Conservation (phyloP, 2,888 invertebrate species). For the Eugnorisma glareosa region DNA sequence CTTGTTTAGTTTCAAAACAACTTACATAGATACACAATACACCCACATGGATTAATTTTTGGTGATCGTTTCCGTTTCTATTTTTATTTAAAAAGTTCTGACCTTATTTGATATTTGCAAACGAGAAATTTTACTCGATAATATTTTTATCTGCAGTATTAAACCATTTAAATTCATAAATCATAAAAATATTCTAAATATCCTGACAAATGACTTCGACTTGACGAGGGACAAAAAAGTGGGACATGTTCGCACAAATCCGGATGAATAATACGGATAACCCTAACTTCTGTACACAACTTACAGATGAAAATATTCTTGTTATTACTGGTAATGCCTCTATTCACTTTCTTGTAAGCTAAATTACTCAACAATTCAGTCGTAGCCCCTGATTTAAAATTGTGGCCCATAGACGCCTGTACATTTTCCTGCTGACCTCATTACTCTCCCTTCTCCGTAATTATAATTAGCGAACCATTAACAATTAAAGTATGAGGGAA, state of each 20-base stretch:
- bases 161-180: not conserved
- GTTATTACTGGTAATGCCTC: not conserved
- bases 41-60: not conserved
- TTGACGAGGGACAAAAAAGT: not conserved
- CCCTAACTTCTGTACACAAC: not conserved
- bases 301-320: not conserved
- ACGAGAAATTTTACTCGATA: not conserved
- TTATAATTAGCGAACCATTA: conserved; percentile 28
- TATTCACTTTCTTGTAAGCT: too few species aligned
- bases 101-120: not conserved
- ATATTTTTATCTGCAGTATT: not conserved
- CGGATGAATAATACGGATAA: not conserved
- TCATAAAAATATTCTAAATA: not conserved
- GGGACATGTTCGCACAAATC: not conserved
- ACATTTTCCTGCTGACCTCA: conserved; percentile 26
- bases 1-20: conserved; percentile 19
- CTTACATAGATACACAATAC: too few species aligned
- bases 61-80: not conserved
- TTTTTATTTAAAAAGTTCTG: not conserved
- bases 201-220: not conserved
- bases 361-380: not conserved
- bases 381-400: not conserved
- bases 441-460: conserved; percentile 17
- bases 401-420: not conserved
- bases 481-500: conserved; percentile 11